Conservation (phyloP, 2,797 vertebrate genomes). For the Lithobates pipiens region DNA sequence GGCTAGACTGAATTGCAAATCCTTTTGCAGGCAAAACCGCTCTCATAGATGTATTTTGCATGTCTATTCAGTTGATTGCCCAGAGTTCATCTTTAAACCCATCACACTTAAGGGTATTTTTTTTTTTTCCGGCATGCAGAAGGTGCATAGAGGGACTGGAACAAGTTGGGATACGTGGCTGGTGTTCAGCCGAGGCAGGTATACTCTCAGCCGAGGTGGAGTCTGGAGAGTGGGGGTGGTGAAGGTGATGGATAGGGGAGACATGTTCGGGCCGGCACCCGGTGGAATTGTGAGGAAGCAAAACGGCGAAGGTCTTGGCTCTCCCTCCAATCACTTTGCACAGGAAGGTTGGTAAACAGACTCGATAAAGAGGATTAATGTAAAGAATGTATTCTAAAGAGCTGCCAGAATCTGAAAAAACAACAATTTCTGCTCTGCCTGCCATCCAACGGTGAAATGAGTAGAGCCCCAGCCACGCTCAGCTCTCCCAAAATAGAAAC, state of each 20-base stretch:
- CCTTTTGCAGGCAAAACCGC: no score
- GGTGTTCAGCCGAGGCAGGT: conserved; percentile 77
- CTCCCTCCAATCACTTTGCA: conserved; percentile 48
- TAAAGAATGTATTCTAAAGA: conserved; percentile 52
- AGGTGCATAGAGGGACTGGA: conserved; percentile 62
- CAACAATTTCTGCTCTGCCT: conserved; percentile 5
- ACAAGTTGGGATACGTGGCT: conserved; percentile 77
- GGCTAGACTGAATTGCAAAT: no score
- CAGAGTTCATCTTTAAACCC: neutral
- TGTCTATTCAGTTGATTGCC: no score
- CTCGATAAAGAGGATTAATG: conserved; percentile 59
- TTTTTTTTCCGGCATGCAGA: conserved; percentile 19
- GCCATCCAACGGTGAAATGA: neutral
- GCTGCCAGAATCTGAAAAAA: conserved; percentile 24
- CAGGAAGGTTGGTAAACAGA: conserved; percentile 57
- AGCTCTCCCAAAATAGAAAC: neutral
- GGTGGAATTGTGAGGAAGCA: conserved; percentile 21
- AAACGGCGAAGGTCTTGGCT: conserved; percentile 31
- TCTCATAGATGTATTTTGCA: no score
- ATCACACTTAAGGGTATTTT: neutral
- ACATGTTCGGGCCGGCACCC: conserved; percentile 37
- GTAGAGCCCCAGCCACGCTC: neutral
- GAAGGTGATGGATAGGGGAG: conserved; percentile 41
- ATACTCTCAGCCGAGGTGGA: conserved; percentile 80
- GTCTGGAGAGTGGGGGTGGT: conserved; percentile 67